These are phyloP conservation scores for Vidua macroura DNA, from an alignment of 2,113 vertebrate genomes.

Conservation along the genomic window DNA sequence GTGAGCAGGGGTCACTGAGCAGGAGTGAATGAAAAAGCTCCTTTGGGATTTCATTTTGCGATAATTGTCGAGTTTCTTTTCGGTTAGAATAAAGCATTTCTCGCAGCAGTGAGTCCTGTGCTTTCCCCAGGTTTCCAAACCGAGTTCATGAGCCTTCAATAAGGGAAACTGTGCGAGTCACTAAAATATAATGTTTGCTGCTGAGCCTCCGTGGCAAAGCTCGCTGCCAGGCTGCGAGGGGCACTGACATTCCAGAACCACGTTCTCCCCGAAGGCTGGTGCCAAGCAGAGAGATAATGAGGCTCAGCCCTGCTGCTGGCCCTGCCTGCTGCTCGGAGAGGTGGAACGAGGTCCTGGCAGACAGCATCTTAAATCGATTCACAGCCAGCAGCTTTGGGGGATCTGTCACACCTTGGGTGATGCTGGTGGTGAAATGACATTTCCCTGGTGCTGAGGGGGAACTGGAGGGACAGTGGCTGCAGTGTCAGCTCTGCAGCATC, in stretches of 20 bases:
- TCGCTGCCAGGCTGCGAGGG: rapidly evolving
- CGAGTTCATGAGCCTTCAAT: neutral
- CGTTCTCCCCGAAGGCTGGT: rapidly evolving
- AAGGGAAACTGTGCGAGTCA: neutral
- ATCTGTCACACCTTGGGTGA: neutral
- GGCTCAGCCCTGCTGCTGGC: neutral
- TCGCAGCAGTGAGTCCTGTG: neutral
- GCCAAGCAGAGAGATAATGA: neutral
- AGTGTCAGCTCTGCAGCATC: neutral
- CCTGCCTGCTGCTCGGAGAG: neutral
- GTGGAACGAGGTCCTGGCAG: neutral
- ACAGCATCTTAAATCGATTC: neutral
- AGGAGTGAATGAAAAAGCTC: neutral
- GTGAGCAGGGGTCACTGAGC: neutral
- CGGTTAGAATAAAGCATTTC: neutral
- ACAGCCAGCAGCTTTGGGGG: neutral
- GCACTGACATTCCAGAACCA: neutral
- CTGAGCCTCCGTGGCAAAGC: neutral
- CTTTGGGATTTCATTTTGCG: neutral
- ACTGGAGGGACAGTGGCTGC: rapidly evolving
- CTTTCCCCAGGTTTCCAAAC: neutral
- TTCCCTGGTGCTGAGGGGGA: rapidly evolving
- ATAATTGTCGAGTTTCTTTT: neutral
- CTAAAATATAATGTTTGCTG: neutral
- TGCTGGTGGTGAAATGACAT: neutral